These are phyloP conservation scores for Hypothenemus hampei DNA, from an alignment of 1,140 invertebrate genomes.

Conservation along the genomic window DNA sequence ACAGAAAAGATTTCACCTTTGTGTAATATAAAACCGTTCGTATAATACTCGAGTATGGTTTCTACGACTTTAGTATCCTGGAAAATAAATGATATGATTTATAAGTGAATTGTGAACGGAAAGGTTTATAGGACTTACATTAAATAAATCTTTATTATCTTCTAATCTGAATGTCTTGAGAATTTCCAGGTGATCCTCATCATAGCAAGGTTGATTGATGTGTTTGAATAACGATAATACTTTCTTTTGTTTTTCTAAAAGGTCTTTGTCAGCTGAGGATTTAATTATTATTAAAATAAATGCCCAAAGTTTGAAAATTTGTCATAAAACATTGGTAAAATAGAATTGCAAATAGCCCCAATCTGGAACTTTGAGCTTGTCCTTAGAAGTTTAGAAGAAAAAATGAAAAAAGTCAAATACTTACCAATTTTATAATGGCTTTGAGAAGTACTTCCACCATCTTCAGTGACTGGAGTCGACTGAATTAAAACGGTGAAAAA, in stretches of 20 bases:
- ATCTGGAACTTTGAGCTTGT: too few species aligned
- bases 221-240: conserved; percentile 60
- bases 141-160: conserved; percentile 49
- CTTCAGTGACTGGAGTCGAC: not conserved
- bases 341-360: too few species aligned
- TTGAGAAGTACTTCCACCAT: not conserved
- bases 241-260: conserved; percentile 55
- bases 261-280: conserved; percentile 36
- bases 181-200: conserved; percentile 48
- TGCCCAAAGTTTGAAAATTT: too few species aligned
- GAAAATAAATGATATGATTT: conserved; percentile 3
- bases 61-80: conserved; percentile 43
- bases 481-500: conserved; percentile 8
- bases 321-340: too few species aligned
- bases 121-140: conserved; percentile 40
- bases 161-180: conserved; percentile 53
- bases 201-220: conserved; percentile 52
- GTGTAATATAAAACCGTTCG: conserved; percentile 51
- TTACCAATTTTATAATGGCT: conserved; percentile 17
- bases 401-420: too few species aligned
- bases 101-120: not conserved
- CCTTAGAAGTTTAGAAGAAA: too few species aligned
- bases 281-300: too few species aligned
- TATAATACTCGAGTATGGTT: conserved; percentile 52
- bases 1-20: conserved; percentile 58